Evolutionary conservation across 2,113 vertebrate genomes (phyloP), one percentile per base, ranked within the genome.

Genomic region (Megalops atlanticus): DNA sequence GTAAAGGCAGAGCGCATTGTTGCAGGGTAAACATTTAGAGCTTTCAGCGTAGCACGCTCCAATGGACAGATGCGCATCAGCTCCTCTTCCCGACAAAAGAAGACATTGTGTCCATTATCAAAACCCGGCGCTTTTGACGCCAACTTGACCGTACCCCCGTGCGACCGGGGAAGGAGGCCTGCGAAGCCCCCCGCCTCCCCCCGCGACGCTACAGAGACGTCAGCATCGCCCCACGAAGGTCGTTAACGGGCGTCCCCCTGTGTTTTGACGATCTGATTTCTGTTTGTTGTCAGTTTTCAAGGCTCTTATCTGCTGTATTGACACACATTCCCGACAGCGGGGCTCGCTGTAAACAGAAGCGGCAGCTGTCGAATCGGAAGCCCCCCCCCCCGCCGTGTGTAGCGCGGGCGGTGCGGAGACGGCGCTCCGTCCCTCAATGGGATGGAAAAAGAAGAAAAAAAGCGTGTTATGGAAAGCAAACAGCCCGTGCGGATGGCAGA

Each of bases 381-480:
- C 35, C 16, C 27, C 45, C n/a, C 54, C 1, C 54, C 52, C 52
- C 52, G 21, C 21, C 52, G 2, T 49, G 5, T 74, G 40, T 41
- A 12, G 40, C 38, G 39, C 18, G 7, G 39, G n/a, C 18, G 6
- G 70, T 35, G 35, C 39, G 73, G 73, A 45, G 73, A 43, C 24
- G 35, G 6, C 7, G 33, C 58, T 41, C 27, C 14, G 21, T 45
- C 77, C 31, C 43, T 24, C n/a, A 43, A 10, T 39, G 58, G 52
- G 40, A 43, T 73, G 80, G 79, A 81, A 81, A 78, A 77, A n/a
- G n/a, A n/a, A n/a, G n/a, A n/a, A n/a, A n/a, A n/a, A n/a, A n/a
- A 40, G 38, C n/a, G 49, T 3, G 21, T 64, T 27, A 68, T 38
- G 45, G 35, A 78, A 80, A 64, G 52, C 71, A 80, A 74, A 80